Conservation (phyloP, 2,797 vertebrate genomes). For the Notoglanidium macrostoma region DNA sequence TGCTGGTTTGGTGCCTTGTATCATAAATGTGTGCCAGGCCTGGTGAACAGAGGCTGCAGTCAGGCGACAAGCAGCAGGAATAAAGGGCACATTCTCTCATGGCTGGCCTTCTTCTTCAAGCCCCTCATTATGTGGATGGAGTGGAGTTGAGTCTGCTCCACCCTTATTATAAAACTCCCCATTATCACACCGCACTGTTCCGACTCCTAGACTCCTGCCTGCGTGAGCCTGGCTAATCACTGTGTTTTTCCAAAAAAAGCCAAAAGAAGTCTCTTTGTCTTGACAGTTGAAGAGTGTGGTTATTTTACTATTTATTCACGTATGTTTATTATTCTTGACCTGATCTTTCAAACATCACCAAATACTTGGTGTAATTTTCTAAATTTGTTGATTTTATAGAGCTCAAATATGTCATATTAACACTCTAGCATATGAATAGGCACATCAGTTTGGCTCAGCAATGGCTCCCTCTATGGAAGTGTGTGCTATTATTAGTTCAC, state of each 20-base stretch:
- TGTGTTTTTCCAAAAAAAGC: constrained; percentile 41
- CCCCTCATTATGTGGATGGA: constrained; percentile 58
- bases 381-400: background rate
- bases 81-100: constrained; percentile 59
- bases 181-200: constrained; percentile 53
- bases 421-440: background rate
- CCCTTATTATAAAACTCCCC: constrained; percentile 61
- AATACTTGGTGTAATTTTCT: background rate
- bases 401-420: constrained; percentile 1
- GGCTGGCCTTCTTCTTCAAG: constrained; percentile 48
- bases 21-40: constrained; percentile 56
- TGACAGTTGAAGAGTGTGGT: constrained; percentile 5
- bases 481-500: constrained; percentile 6
- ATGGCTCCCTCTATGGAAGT: constrained; percentile 1
- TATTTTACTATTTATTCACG: constrained; percentile 15
- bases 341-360: constrained; percentile 23
- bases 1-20: constrained; percentile 52
- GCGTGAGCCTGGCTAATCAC: constrained; percentile 43
- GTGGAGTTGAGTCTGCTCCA: constrained; percentile 54
- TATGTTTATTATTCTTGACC: constrained; percentile 33
- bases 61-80: constrained; percentile 51
- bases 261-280: constrained; percentile 12
- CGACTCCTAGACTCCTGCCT: constrained; percentile 42
- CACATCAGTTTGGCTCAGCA: constrained; percentile 18
- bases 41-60: constrained; percentile 56